Conservation (phyloP, 1,140 invertebrate species). For the Heliconius congener region DNA sequence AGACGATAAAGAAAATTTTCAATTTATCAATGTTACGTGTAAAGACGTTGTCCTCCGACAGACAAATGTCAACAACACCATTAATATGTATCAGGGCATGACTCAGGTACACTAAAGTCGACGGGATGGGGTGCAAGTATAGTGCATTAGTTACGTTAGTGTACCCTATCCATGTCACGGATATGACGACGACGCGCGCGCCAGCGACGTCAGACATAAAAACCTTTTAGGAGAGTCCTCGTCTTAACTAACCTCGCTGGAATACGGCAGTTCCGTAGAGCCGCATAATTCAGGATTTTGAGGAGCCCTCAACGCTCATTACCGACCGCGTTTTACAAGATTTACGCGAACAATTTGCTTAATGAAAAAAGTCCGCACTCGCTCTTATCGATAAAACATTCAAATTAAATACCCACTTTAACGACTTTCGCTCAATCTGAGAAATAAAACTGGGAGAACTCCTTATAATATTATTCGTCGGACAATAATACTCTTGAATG, state of each 20-base stretch:
- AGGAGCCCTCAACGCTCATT: slow-evolving; percentile 39
- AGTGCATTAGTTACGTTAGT: slow-evolving; percentile 26
- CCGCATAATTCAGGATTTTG: slow-evolving; percentile 34
- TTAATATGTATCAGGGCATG: slow-evolving; percentile 36
- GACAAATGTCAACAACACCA: slow-evolving; percentile 32
- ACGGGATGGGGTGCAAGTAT: slow-evolving; percentile 24
- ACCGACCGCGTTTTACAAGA: slow-evolving; percentile 51
- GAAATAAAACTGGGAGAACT: slow-evolving; percentile 50
- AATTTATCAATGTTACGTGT: slow-evolving; percentile 15
- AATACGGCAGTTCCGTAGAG: not conserved
- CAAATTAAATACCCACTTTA: slow-evolving; percentile 66
- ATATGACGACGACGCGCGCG: slow-evolving; percentile 27
- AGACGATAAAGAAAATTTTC: slow-evolving; percentile 17
- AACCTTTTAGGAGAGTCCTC: slow-evolving; percentile 34
- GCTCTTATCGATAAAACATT: slow-evolving; percentile 64
- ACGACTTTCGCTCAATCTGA: slow-evolving; percentile 54
- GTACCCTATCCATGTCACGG: not conserved
- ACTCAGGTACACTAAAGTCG: slow-evolving; percentile 31
- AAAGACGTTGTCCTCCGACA: slow-evolving; percentile 28
- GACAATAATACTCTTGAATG: slow-evolving; percentile 69
- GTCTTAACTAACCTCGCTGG: slow-evolving; percentile 19
- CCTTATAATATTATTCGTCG: slow-evolving; percentile 67
- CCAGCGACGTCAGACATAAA: slow-evolving; percentile 24
- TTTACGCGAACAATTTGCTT: slow-evolving; percentile 56
- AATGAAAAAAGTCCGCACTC: slow-evolving; percentile 45